Percentiles rank a stretch among this genome's conserved stretches.
Evolutionary conservation across 2,797 vertebrate species (phyloP).

Genomic region (Syndactyla subalaris): DNA sequence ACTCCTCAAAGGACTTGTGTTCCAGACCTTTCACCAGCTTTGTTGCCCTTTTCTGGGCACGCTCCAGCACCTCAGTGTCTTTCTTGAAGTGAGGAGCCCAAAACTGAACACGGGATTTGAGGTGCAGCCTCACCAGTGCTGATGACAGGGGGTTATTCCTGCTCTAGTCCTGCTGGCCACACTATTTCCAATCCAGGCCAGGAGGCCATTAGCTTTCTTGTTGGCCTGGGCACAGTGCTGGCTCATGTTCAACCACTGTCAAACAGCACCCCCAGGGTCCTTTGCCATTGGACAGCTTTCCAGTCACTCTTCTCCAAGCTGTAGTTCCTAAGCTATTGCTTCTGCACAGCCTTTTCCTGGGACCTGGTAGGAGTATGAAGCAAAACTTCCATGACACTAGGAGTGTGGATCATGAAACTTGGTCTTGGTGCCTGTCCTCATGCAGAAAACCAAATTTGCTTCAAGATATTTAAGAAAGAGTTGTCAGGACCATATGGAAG

Average conservation of each 20-base stretch:
- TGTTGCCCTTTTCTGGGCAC: not conserved
- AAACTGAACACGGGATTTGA: not conserved
- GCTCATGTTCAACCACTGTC: not conserved
- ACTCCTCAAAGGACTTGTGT: not conserved
- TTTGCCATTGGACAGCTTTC: not conserved
- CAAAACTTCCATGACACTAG: not conserved
- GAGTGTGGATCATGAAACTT: not conserved
- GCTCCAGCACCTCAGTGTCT: not conserved
- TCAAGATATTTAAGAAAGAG: not conserved
- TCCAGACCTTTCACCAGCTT: not conserved
- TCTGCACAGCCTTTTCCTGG: not conserved
- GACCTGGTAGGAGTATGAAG: not conserved
- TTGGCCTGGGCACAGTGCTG: no score
- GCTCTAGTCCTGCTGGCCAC: not conserved
- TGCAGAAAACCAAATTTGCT: not conserved
- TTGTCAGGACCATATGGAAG: not conserved
- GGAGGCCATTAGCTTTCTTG: not conserved
- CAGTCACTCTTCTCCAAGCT: not conserved
- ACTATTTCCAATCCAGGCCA: not conserved
- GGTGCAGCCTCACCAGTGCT: not conserved
- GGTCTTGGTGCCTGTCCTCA: not conserved
- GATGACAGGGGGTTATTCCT: not conserved
- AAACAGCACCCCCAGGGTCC: not conserved
- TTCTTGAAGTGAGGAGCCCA: not conserved
- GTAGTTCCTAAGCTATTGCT: not conserved